Base-by-base conservation (phyloP, 2,888 invertebrate genomes). In the Machimus atricapillus region DNA sequence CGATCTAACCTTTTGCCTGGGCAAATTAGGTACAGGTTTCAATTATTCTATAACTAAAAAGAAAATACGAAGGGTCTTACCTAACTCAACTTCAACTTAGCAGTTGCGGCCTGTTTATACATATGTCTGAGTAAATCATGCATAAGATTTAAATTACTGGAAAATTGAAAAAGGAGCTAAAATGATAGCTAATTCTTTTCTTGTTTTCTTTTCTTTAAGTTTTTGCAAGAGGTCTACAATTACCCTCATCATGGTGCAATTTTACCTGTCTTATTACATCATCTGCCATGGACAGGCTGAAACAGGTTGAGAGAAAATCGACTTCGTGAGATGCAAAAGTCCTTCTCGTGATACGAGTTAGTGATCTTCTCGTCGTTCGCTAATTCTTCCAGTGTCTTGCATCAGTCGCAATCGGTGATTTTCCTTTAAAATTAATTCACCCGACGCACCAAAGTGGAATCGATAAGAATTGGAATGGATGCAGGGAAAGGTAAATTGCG, bases 351-450 rank as follows among this genome's bases (percentile, higher is more conserved):
- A 19, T 58, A 19, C 3, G 3, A 4, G 66, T 14, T 12, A n/a
- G 40, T 27, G 19, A 7, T 58, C 58, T 58, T 23, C 23, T 9
- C 23, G 23, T 58, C 9, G 16, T 27, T 7, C 76, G 31, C 34
- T 81, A 14, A 81, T 52, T 81, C 56, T 81, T 81, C 56, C 81
- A 81, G 81, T 23, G 81, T 16, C 37, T 81, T 81, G 43, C 81
- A 56, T 81, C 81, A 81, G 52, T 31, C 81, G 12, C 19, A 27
- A 23, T 23, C 12, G 52, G 14, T 27, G 23, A 81, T 23, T 81
- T 81, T 23, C 23, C 14, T 81, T 43, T 52, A 34, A 56, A 81
- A 52, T 46, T 46, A 12, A 81, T 56, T 81, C 56, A 81, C 81
- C 81, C 31, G 19, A n/a, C n/a, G 16, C 76, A 31, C 46, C 12